Base-by-base conservation (phyloP, 1,140 invertebrate species). In the Lethrus apterus region DNA sequence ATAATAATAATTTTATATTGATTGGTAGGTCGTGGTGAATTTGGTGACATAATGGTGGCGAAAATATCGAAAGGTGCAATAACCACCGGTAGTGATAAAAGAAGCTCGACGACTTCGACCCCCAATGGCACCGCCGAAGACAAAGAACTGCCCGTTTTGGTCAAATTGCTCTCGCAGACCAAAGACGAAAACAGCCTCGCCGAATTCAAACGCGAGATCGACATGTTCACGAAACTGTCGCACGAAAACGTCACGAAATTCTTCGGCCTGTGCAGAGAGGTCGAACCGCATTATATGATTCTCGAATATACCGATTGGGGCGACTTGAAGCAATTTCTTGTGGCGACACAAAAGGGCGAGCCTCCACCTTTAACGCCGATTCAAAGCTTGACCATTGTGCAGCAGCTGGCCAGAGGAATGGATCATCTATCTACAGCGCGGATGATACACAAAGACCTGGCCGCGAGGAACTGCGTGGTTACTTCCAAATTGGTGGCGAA, bases 271-370 rank as follows among this genome's bases (percentile, higher is more conserved):
- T 92, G 88, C 64, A 73, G 81, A 21, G 87, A 93, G 38, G 73
- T 78, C 9, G 86, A 93, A 49, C 90, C 90, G 0, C 85, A 92
- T 61, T 90, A 84, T 59, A 81, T 95, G 77, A 79, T 96, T 10
- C 68, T 93, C 3, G 89, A 95, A 62, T 89, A 92, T 60, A 92
- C 88, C 15, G 92, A 95, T 60, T 94, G 91, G 91, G 92, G 91
- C n/a, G 91, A 94, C 65, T 70, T 94, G 38, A 95, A 94, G 55
- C 89, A 90, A 63, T 94, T 93, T 68, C 70, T 95, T n/a, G 68
- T 89, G 32, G 87, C 91, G 3, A 93, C 90, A 0, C 51, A 63
- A 49, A 59, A 59, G 58, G 65, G 56, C 2, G 56, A 34, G 17
- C 73, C 79, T 2, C 77, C 81, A 0, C 78, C 81, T 17, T 65